phyloP scores from a whole-genome alignment of 2,113 vertebrate genomes.

The Paramormyrops kingsleyae region DNA sequence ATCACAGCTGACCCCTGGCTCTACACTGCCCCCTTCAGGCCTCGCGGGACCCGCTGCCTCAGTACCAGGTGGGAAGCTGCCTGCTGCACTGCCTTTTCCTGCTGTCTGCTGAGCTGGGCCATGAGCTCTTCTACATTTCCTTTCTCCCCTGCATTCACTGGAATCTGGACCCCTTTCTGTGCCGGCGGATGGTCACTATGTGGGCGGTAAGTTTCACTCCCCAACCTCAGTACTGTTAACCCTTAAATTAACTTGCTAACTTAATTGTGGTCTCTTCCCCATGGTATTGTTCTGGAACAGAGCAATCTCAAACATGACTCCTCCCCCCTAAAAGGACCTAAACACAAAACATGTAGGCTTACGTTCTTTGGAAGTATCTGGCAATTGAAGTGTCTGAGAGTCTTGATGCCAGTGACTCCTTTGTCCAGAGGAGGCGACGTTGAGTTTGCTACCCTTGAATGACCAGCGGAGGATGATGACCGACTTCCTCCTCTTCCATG shows the following conservation, averaged over 20 bases:
- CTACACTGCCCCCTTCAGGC: too few species aligned
- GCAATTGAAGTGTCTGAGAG: background rate
- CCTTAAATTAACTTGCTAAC: background rate
- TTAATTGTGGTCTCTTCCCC: background rate
- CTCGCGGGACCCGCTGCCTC: conserved; percentile 47
- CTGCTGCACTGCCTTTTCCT: conserved; percentile 82
- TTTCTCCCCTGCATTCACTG: conserved; percentile 84
- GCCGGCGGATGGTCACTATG: conserved; percentile 78
- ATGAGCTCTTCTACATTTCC: conserved; percentile 91
- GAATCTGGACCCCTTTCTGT: conserved; percentile 83
- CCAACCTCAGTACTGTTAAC: background rate
- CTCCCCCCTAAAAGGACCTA: background rate
- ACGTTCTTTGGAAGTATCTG: background rate
- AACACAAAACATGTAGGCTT: background rate
- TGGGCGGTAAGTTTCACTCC: conserved; percentile 73
- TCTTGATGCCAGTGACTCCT: background rate
- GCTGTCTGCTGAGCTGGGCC: conserved; percentile 76
- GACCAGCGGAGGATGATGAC: background rate
- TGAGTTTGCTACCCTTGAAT: background rate
- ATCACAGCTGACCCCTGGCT: background rate
- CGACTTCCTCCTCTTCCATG: background rate
- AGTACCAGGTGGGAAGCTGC: conserved; percentile 79
- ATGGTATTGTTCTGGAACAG: background rate
- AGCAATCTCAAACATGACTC: background rate
- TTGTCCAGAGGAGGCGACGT: background rate